These are phyloP conservation scores for Dicerorhinus sumatrensis DNA, from an alignment of 2,113 vertebrate genomes.

Conservation along the genomic window DNA sequence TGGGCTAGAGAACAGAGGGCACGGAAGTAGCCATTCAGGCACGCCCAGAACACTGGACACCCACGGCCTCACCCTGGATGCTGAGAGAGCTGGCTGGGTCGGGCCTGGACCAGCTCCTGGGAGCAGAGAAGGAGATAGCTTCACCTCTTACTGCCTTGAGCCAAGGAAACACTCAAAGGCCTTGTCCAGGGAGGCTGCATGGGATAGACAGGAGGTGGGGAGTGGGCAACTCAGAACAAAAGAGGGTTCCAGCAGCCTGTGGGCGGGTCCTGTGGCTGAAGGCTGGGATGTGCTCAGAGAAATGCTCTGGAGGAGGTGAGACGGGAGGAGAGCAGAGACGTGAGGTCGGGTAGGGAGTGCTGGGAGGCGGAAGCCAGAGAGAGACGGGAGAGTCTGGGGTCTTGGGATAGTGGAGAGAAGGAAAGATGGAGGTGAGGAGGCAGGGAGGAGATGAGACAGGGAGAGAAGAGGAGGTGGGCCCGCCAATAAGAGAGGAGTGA, in stretches of 20 bases:
- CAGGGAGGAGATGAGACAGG: background rate
- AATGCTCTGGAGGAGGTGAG: background rate
- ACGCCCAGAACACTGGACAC: background rate
- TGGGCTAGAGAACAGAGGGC: background rate
- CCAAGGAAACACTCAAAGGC: background rate
- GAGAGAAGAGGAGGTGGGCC: background rate
- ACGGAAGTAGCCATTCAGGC: background rate
- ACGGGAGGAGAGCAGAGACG: background rate
- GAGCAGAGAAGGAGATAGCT: background rate
- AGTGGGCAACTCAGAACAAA: background rate
- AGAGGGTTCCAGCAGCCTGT: background rate
- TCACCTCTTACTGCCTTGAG: background rate
- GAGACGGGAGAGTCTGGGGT: too few species aligned
- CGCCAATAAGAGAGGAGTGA: background rate
- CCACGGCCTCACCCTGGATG: accelerated
- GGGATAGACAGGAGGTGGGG: too few species aligned
- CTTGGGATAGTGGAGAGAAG: background rate
- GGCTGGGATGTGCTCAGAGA: background rate
- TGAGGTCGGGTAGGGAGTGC: background rate
- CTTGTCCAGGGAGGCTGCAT: background rate
- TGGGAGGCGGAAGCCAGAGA: background rate
- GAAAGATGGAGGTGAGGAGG: background rate
- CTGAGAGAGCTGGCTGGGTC: background rate
- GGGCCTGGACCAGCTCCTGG: too few species aligned
- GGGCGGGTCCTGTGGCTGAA: background rate